Conservation (phyloP, 2,888 invertebrate genomes). For the Brachypalpus laphriformis region DNA sequence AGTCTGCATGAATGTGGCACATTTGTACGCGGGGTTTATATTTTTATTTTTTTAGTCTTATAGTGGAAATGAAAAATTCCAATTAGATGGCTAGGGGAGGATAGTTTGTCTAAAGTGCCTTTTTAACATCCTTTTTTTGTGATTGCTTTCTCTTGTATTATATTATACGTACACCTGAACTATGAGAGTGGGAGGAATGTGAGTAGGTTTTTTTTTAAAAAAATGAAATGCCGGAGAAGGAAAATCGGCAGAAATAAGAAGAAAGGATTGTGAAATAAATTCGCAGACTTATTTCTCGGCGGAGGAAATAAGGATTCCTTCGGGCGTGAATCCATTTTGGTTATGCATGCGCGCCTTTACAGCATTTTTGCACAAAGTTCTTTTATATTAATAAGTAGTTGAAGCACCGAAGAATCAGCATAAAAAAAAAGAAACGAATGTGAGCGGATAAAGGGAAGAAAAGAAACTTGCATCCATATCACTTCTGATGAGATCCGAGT, state of each 20-base stretch:
- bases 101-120: slow-evolving; percentile 62
- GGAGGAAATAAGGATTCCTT: neutral
- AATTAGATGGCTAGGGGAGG: slow-evolving; percentile 49
- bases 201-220: no score
- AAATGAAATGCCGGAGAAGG: neutral
- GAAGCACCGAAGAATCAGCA: neutral
- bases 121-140: slow-evolving; percentile 55
- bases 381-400: neutral
- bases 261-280: neutral
- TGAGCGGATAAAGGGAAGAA: neutral
- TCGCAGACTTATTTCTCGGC: neutral
- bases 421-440: neutral
- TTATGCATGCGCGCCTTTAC: neutral
- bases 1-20: slow-evolving; percentile 43
- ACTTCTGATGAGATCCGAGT: neutral
- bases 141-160: slow-evolving; percentile 43
- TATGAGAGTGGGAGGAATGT: neutral
- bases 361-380: neutral
- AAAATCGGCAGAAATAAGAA: neutral
- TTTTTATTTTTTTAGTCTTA: slow-evolving; percentile 20
- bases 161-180: slow-evolving; percentile 5
- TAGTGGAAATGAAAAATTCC: slow-evolving; percentile 60
- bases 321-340: neutral
- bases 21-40: slow-evolving; percentile 24
- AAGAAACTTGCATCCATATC: neutral